Evolutionary conservation across 2,113 vertebrate species (phyloP).

Genomic region (Leucopsar rothschildi): DNA sequence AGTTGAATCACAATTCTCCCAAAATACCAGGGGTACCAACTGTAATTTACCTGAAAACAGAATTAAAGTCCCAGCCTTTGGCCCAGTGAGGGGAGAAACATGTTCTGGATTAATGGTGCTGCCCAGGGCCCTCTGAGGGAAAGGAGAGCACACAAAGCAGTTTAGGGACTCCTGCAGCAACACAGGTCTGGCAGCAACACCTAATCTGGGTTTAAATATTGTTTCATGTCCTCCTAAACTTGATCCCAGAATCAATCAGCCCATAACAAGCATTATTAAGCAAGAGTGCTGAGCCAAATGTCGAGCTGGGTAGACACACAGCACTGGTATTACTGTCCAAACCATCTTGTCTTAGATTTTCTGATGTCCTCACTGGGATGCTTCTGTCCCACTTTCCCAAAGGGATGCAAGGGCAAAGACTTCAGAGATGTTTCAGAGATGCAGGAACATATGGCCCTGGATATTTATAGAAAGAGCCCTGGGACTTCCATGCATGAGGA

Average conservation of each 20-base stretch:
- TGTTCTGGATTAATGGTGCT: background rate
- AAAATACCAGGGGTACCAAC: background rate
- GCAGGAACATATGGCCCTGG: background rate
- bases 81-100: background rate
- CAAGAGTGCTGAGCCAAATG: background rate
- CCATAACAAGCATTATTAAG: background rate
- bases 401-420: background rate
- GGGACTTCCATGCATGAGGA: background rate
- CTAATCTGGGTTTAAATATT: background rate
- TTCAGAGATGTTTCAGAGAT: background rate
- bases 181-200: background rate
- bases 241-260: background rate
- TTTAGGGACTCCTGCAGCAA: background rate
- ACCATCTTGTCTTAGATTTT: background rate
- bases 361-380: background rate
- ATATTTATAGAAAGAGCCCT: constrained; percentile 27
- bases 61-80: background rate
- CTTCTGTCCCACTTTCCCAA: background rate
- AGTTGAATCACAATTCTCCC: background rate
- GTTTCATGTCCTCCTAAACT: background rate
- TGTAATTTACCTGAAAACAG: background rate
- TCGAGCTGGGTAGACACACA: background rate
- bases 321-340: background rate
- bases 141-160: background rate
- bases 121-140: too few species aligned